These are phyloP conservation scores for Sebastes minor DNA, from an alignment of 2,797 vertebrate genomes.

Conservation along the genomic window DNA sequence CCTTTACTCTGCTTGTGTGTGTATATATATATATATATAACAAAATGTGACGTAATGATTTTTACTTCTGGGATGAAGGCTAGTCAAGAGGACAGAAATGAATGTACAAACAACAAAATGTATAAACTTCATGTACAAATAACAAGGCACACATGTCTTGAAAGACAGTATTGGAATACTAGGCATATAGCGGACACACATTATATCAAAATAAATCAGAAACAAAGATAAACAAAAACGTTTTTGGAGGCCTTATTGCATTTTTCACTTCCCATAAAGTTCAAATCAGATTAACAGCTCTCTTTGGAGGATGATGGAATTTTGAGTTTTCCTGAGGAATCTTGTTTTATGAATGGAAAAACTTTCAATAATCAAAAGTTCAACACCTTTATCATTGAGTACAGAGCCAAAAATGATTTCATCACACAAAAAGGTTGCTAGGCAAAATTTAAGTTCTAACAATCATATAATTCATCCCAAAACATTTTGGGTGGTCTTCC, in stretches of 20 bases:
- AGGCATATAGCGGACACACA: neutral
- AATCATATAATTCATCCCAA: neutral
- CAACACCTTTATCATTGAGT: neutral
- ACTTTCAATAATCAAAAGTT: neutral
- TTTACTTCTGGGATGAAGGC: neutral
- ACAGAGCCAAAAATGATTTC: neutral
- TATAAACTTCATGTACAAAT: neutral
- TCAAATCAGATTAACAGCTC: neutral
- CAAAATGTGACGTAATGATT: neutral
- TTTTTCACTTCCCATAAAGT: neutral
- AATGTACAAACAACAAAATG: neutral
- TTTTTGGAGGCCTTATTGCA: neutral
- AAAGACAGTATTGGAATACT: neutral
- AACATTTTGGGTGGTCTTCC: neutral
- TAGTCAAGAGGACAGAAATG: neutral
- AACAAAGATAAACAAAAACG: neutral
- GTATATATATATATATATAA: neutral
- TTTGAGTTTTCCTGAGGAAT: neutral
- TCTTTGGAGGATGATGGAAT: neutral
- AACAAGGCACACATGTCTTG: no score
- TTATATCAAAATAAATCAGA: neutral
- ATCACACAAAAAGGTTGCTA: neutral
- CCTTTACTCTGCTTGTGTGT: no score
- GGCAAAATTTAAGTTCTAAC: neutral
- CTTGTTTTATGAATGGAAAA: neutral